phyloP scores from a whole-genome alignment of 2,888 invertebrate genomes.

The Plagiodera versicolora region DNA sequence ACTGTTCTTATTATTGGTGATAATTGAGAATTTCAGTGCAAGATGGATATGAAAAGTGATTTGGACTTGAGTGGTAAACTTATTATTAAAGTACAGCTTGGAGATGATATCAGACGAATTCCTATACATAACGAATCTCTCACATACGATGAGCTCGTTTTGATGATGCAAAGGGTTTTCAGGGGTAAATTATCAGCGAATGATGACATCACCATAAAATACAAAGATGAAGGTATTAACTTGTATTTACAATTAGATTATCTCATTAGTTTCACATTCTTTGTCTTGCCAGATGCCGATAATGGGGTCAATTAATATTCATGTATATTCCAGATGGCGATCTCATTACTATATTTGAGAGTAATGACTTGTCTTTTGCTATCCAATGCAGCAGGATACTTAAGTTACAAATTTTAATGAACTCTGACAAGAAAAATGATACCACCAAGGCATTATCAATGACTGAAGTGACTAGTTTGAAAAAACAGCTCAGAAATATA shows the following conservation, averaged over 20 bases:
- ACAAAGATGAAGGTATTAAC: constrained; percentile 67
- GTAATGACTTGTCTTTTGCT: constrained; percentile 69
- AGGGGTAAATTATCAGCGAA: constrained; percentile 63
- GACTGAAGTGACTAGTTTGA: constrained; percentile 56
- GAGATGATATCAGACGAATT: constrained; percentile 68
- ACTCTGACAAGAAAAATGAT: constrained; percentile 46
- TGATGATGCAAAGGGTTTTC: constrained; percentile 75
- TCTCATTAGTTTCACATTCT: constrained; percentile 20
- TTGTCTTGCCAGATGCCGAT: constrained; percentile 8
- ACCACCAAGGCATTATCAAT: constrained; percentile 34
- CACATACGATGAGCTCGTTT: constrained; percentile 68
- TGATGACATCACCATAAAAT: constrained; percentile 71
- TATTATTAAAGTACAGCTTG: constrained; percentile 62
- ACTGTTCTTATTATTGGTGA: constrained; percentile 2
- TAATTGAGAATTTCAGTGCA: constrained; percentile 31
- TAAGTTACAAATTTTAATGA: constrained; percentile 64
- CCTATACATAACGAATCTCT: constrained; percentile 74
- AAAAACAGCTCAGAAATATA: constrained; percentile 54
- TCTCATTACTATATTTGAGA: constrained; percentile 70
- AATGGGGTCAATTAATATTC: not conserved
- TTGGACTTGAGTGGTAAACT: constrained; percentile 59
- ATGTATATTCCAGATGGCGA: constrained; percentile 62
- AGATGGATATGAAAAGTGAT: constrained; percentile 51
- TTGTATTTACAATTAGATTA: constrained; percentile 6
- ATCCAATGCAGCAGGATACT: constrained; percentile 68